Evolutionary conservation across 2,113 vertebrate species (phyloP), one percentile per base, ranked within the genome.

Genomic region (Centropus bengalensis): DNA sequence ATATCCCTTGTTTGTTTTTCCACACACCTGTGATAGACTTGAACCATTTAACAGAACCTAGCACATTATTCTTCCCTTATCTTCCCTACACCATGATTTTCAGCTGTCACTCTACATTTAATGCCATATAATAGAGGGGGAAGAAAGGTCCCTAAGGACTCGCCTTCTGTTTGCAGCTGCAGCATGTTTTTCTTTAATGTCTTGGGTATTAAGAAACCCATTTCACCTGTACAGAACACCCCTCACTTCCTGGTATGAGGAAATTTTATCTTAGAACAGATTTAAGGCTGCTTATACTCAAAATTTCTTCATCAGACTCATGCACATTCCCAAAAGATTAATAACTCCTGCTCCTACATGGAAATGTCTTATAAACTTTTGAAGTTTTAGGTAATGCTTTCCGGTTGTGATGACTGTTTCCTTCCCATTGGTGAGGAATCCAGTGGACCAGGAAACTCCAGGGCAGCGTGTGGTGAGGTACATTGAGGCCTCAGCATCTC

Each of bases 1-100:
- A 75, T 88, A 90, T 70, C 77, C 83, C 51, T 69, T 88, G 81
- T 95, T 96, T 94, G 88, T 74, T 96, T 94, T 96, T 86, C 92
- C 92, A 79, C 36, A 18, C 5, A 14, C 51, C 59, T 62, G 28
- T 0, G 38, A 69, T 82, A 91, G 85, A 59, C 82, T 45, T 9
- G 22, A 93, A 84, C 26, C 86, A 82, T 60, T 95, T 94, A 94
- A 88, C 73, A 76, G 60, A 83, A 13, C 47, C 76, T 59, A 88
- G 86, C 54, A 83, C 42, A 49, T 88, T 94, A 73, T 85, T 93
- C 75, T 88, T 93, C 82, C 85, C 58, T 91, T 91, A 88, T 58
- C 73, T 92, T 83, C 77, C 26, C 33, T 91, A 91, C 92, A 88
- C 86, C 16, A 76, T 0, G 5, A 58, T 64, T 96, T 92, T 83